A percentile compares a stretch with the other conserved stretches of the same genome.
Evolutionary conservation across 2,888 invertebrate genomes (phyloP).

Genomic region (Coleophora flavipennella): DNA sequence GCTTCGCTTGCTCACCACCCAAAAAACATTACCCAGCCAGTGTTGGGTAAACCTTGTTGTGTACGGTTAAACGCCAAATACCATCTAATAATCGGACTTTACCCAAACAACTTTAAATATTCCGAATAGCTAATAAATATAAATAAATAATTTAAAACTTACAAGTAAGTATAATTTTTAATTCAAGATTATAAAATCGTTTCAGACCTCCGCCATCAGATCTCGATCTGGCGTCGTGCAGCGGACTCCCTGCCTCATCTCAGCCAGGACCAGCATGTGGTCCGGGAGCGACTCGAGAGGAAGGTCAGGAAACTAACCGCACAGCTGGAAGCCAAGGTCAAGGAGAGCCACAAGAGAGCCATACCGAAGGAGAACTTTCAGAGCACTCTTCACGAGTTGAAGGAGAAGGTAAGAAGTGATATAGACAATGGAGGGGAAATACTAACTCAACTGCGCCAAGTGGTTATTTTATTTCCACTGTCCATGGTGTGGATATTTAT

Average conservation of each 20-base stretch:
- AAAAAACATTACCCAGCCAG: no score
- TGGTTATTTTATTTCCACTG: no score
- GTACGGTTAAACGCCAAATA: no score
- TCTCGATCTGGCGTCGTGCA: constrained; percentile 87
- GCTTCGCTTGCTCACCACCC: no score
- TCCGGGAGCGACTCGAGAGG: constrained; percentile 80
- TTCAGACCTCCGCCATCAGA: constrained; percentile 84
- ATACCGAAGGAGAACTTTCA: constrained; percentile 72
- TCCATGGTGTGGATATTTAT: no score
- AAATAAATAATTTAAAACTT: no score
- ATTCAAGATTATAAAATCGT: not conserved
- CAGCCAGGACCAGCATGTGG: constrained; percentile 86
- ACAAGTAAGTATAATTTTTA: no score
- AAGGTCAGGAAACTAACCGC: constrained; percentile 78
- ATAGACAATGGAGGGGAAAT: no score
- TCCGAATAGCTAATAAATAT: no score
- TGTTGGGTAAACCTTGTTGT: no score
- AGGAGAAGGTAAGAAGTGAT: constrained; percentile 65
- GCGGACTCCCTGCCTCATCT: constrained; percentile 84
- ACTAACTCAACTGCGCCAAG: not conserved
- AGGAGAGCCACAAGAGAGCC: constrained; percentile 46
- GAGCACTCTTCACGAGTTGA: constrained; percentile 80
- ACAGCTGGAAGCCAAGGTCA: constrained; percentile 22
- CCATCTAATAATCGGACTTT: no score
- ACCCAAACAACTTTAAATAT: no score